These are phyloP conservation scores for Drosophila seguyi DNA, from an alignment of 1,140 invertebrate genomes.

Conservation along the genomic window DNA sequence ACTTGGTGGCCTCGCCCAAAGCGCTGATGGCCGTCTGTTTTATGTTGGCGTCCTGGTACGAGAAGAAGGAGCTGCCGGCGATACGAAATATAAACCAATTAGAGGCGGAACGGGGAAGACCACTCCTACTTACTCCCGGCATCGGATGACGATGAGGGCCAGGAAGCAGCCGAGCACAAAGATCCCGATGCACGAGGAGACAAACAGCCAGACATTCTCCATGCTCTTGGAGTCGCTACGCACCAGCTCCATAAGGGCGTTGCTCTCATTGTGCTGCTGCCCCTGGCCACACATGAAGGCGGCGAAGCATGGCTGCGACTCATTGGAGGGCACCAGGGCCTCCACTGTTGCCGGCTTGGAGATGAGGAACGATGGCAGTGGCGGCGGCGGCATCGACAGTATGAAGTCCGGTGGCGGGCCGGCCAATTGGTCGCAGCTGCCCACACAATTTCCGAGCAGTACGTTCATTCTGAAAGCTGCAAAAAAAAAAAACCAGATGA, in stretches of 20 bases:
- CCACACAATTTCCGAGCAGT: slow-evolving; percentile 77
- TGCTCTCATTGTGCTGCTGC: slow-evolving; percentile 86
- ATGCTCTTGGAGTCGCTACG: slow-evolving; percentile 88
- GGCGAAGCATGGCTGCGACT: slow-evolving; percentile 87
- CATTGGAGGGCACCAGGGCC: slow-evolving; percentile 85
- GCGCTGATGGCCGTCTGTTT: slow-evolving; percentile 80
- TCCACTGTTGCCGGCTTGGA: slow-evolving; percentile 79
- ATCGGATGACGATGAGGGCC: slow-evolving; percentile 91
- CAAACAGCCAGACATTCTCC: slow-evolving; percentile 92
- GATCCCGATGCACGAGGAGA: slow-evolving; percentile 91
- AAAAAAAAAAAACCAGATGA: background rate
- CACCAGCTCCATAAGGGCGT: slow-evolving; percentile 91
- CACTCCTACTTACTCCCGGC: slow-evolving; percentile 90
- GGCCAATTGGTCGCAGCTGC: slow-evolving; percentile 88
- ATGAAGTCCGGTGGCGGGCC: slow-evolving; percentile 93
- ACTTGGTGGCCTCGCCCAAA: slow-evolving; percentile 78
- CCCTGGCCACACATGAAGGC: slow-evolving; percentile 86
- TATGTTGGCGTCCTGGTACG: slow-evolving; percentile 83
- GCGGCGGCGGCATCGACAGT: slow-evolving; percentile 92
- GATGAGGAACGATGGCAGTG: slow-evolving; percentile 90
- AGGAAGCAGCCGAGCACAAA: slow-evolving; percentile 91
- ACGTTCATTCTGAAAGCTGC: slow-evolving; percentile 53
- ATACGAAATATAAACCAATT: background rate
- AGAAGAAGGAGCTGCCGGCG: slow-evolving; percentile 69
- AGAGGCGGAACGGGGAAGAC: background rate